A percentile compares a stretch with the other conserved stretches of the same genome.
phyloP scores from a whole-genome alignment of 2,888 invertebrate genomes.

The Synanthedon tipuliformis region DNA sequence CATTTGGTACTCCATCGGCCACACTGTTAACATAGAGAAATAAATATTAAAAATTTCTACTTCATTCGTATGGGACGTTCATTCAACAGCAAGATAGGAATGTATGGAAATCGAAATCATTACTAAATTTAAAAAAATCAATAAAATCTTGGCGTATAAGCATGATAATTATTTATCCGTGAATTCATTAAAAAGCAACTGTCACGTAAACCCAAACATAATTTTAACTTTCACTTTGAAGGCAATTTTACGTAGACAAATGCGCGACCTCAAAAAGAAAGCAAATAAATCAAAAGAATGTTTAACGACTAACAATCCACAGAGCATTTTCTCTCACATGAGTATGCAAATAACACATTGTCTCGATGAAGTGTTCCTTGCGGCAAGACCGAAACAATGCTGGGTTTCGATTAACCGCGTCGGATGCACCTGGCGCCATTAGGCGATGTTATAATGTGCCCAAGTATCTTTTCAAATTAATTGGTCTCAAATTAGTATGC shows the following conservation, averaged over 20 bases:
- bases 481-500: slow-evolving; percentile 28
- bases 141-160: no score
- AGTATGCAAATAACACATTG: slow-evolving; percentile 23
- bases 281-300: slow-evolving; percentile 47
- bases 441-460: slow-evolving; percentile 1
- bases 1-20: slow-evolving; percentile 85
- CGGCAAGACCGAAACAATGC: slow-evolving; percentile 4
- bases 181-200: slow-evolving; percentile 19
- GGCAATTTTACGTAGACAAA: slow-evolving; percentile 39
- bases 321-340: slow-evolving; percentile 45
- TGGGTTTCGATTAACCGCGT: neutral
- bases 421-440: slow-evolving; percentile 15
- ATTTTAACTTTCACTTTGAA: slow-evolving; percentile 50
- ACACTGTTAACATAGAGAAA: slow-evolving; percentile 71
- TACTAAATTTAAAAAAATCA: neutral
- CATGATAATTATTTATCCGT: neutral
- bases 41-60: slow-evolving; percentile 1
- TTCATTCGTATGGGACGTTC: no score
- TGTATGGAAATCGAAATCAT: neutral
- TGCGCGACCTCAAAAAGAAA: slow-evolving; percentile 46
- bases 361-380: slow-evolving; percentile 4
- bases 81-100: no score
- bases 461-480: slow-evolving; percentile 16
- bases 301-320: slow-evolving; percentile 20
- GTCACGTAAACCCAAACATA: slow-evolving; percentile 32